Evolutionary conservation across 2,797 vertebrate genomes (phyloP).

Genomic region (Gallinago solitaria): DNA sequence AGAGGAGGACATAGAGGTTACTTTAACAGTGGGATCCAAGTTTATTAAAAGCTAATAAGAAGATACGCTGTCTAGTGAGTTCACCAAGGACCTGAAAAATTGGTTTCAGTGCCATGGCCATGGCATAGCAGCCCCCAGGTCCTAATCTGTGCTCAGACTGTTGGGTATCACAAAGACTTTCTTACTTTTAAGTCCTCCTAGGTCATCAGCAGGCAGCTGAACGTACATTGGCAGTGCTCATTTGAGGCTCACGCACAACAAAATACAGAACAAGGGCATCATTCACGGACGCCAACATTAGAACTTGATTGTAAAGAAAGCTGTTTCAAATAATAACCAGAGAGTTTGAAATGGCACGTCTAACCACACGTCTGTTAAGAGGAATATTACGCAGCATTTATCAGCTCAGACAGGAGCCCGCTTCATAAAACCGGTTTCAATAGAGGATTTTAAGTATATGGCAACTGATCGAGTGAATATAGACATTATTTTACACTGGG

Average conservation of each 20-base stretch:
- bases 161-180: background rate
- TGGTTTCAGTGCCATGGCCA: background rate
- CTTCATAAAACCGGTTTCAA: background rate
- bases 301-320: background rate
- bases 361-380: background rate
- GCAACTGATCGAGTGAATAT: background rate
- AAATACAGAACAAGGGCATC: background rate
- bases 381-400: background rate
- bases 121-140: background rate
- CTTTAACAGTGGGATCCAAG: background rate
- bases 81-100: conserved; percentile 6
- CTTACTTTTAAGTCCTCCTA: background rate
- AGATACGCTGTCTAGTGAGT: background rate
- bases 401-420: background rate
- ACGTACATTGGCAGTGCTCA: accelerated
- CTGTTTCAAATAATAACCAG: conserved; percentile 19
- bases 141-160: background rate
- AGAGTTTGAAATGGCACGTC: background rate
- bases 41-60: conserved; percentile 4
- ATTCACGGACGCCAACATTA: background rate
- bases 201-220: background rate
- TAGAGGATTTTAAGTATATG: background rate
- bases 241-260: background rate
- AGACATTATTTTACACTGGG: background rate
- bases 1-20: background rate